A percentile compares a stretch with the other conserved stretches of the same genome.
phyloP scores from a whole-genome alignment of 2,797 vertebrate genomes.

The Anableps anableps region DNA sequence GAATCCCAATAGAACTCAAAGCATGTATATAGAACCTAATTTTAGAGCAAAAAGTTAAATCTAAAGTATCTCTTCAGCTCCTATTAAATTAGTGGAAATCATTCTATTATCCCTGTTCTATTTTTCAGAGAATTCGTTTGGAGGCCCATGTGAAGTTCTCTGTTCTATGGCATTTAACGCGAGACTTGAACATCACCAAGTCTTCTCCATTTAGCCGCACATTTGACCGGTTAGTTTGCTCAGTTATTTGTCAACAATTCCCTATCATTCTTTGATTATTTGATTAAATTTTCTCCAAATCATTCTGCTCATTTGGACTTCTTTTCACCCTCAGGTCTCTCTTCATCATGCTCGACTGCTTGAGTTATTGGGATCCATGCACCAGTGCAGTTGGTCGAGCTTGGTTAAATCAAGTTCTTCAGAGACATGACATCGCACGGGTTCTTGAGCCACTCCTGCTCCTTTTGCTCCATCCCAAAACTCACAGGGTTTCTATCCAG shows the following conservation, averaged over 20 bases:
- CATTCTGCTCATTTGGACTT: not conserved
- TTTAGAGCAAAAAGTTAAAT: too few relatives aligned
- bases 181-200: conserved; percentile 96
- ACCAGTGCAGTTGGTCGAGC: conserved; percentile 94
- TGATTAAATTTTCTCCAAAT: not conserved
- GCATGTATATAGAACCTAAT: too few relatives aligned
- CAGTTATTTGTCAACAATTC: not conserved
- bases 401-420: conserved; percentile 97
- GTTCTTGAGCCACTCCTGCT: conserved; percentile 95
- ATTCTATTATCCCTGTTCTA: conserved; percentile 18
- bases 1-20: too few relatives aligned
- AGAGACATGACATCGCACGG: conserved; percentile 98
- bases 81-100: not conserved
- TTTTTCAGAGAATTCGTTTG: conserved; percentile 89
- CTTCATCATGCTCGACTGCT: conserved; percentile 98
- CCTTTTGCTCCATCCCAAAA: conserved; percentile 96
- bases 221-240: conserved; percentile 91
- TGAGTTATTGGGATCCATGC: conserved; percentile 94
- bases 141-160: conserved; percentile 97
- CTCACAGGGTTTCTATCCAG: conserved; percentile 96
- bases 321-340: conserved; percentile 84
- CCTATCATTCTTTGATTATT: not conserved
- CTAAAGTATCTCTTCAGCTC: not conserved
- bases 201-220: conserved; percentile 95
- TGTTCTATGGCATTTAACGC: conserved; percentile 97